Base-by-base conservation (phyloP, 2,888 invertebrate genomes). In the Pyralis farinalis region DNA sequence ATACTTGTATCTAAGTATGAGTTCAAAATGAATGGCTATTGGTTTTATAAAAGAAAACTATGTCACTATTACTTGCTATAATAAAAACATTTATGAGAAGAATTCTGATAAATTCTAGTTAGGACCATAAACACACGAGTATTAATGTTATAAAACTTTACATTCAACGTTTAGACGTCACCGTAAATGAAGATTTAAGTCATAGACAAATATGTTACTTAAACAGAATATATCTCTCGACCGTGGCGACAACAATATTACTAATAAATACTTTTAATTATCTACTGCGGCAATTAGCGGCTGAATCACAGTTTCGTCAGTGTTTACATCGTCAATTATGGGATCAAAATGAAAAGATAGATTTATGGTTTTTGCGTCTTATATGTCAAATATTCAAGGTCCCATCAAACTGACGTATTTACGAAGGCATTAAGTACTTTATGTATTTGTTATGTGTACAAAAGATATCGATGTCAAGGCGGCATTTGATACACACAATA, bases 401-500 rank as follows among this genome's bases (percentile, higher is more conserved):
- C 63, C 16, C 16, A 4, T 42, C 43, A 58, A 65, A 71, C 3
- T 4, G 16, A 64, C 62, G 60, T 74, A 64, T 78, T 75, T 71
- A 59, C 63, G 44, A 43, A 57, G 58, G 71, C 47, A 62, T 69
- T 64, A 67, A 48, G 36, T 57, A 57, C 55, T 55, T 5, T 21
- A 7, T 21, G 7, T 58, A 51, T 50, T 44, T 36, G 53, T 55
- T 58, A 57, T 62, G 51, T 54, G 56, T 61, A 46, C 16, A 16
- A 16, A 62, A 59, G 66, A 65, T 67, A 77, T 74, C 71, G 68
- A 71, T 71, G 74, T 71, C 74, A 78, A 76, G 73, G 73, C 47
- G 48, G 11, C 50, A 37, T 37, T 34, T 44, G 36, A 25, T 38
- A 30, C 47, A 48, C 40, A 30, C 43, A 9, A 61, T 49, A 58